A percentile compares a stretch with the other conserved stretches of the same genome.
Conservation (phyloP, 1,140 invertebrate genomes). For the Sarcophaga bullata region DNA sequence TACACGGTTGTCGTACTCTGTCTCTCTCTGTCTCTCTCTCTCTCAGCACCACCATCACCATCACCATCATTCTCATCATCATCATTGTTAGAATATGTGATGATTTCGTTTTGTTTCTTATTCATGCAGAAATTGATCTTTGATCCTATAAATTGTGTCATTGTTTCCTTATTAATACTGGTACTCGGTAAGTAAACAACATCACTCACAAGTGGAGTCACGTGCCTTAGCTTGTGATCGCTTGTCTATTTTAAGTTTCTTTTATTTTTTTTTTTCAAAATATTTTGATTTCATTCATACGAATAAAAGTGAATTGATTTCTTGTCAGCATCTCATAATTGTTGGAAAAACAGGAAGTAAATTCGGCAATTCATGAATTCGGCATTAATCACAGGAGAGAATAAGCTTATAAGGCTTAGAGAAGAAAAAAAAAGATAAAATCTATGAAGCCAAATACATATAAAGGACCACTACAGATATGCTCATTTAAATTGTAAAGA, state of each 20-base stretch:
- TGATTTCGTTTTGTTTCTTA: background rate
- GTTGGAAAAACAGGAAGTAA: background rate
- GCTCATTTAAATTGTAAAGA: too few species aligned
- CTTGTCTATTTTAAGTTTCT: background rate
- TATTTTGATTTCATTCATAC: constrained; percentile 12
- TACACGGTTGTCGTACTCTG: too few species aligned
- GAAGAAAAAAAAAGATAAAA: too few species aligned
- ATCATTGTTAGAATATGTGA: background rate
- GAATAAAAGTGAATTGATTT: constrained; percentile 12
- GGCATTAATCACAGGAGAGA: too few species aligned
- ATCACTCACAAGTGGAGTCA: background rate
- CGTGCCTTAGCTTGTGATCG: background rate
- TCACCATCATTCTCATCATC: too few species aligned
- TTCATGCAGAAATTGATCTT: constrained; percentile 12
- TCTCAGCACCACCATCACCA: background rate
- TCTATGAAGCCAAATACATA: too few species aligned
- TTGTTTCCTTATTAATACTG: background rate
- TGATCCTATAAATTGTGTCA: constrained; percentile 21
- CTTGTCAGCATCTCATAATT: constrained; percentile 12
- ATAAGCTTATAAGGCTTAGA: too few species aligned
- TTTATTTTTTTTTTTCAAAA: background rate
- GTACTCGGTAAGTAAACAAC: too few species aligned
- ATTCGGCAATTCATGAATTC: too few species aligned
- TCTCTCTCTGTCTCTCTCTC: background rate
- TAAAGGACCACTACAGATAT: too few species aligned